A percentile compares a stretch with the other conserved stretches of the same genome.
Evolutionary conservation across 2,888 invertebrate genomes (phyloP).

Genomic region (Mayetiola destructor): DNA sequence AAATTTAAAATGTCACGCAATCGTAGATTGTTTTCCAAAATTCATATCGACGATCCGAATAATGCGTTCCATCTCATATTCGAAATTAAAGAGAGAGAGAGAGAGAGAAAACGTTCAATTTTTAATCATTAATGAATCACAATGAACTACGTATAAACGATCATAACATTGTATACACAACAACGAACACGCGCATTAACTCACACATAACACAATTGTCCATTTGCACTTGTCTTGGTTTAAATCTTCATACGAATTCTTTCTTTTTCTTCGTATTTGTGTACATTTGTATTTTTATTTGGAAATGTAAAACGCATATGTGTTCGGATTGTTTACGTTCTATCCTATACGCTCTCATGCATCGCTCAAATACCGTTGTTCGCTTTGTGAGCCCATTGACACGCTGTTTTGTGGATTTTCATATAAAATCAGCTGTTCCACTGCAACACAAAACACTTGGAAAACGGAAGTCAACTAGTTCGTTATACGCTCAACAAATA

Average conservation of each 20-base stretch:
- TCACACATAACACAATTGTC: neutral
- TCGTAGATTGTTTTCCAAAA: no score
- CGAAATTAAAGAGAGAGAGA: no score
- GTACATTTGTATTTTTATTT: neutral
- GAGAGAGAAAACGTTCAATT: no score
- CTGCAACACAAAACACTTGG: slow-evolving; percentile 32
- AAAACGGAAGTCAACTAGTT: slow-evolving; percentile 25
- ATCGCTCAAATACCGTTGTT: neutral
- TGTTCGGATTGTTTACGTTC: slow-evolving; percentile 5
- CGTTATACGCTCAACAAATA: neutral
- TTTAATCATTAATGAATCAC: no score
- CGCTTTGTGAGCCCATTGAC: neutral
- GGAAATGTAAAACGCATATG: no score
- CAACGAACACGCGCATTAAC: neutral
- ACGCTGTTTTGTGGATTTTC: slow-evolving; percentile 20
- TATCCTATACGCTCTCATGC: neutral
- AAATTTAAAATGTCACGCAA: no score
- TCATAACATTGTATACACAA: neutral
- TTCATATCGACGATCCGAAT: no score
- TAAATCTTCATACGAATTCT: neutral
- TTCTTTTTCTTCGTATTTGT: neutral
- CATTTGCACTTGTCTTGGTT: neutral
- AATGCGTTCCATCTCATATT: no score
- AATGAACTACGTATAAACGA: no score
- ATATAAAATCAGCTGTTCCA: slow-evolving; percentile 36